Evolutionary conservation across 2,888 invertebrate species (phyloP).

Genomic region (Drosophila incognita): DNA sequence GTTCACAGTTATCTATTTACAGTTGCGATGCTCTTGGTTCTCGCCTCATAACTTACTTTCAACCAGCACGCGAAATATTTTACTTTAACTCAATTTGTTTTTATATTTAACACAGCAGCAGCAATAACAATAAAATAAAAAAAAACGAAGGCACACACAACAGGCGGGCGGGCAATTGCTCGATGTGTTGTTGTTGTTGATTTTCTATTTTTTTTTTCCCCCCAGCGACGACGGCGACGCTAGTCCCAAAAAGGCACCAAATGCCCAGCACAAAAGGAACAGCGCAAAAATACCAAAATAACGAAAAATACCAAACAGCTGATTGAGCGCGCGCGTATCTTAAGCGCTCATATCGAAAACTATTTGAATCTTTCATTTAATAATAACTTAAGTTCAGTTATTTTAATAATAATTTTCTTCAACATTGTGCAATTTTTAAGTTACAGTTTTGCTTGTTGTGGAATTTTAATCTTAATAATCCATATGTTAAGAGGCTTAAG

Average conservation of each 20-base stretch:
- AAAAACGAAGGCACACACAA: slow-evolving; percentile 51
- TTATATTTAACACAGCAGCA: slow-evolving; percentile 54
- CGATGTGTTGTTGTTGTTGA: slow-evolving; percentile 21
- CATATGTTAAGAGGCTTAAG: not conserved
- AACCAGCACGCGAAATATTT: slow-evolving; percentile 33
- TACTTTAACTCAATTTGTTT: slow-evolving; percentile 52
- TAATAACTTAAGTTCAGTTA: not conserved
- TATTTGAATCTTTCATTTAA: not conserved
- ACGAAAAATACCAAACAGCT: slow-evolving; percentile 33
- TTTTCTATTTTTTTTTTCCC: slow-evolving; percentile 12
- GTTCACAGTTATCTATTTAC: slow-evolving; percentile 21
- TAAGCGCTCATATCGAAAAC: not conserved
- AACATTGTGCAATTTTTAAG: too few species aligned
- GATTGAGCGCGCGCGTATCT: slow-evolving; percentile 19
- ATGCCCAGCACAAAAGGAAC: slow-evolving; percentile 34
- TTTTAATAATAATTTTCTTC: not conserved
- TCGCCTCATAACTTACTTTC: slow-evolving; percentile 35
- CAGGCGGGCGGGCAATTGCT: slow-evolving; percentile 47
- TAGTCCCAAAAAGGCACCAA: slow-evolving; percentile 40
- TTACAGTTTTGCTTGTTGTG: not conserved
- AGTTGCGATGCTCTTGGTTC: slow-evolving; percentile 2
- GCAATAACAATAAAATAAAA: slow-evolving; percentile 25
- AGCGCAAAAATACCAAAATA: slow-evolving; percentile 27
- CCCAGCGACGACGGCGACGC: slow-evolving; percentile 27
- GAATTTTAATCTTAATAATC: not conserved